Conservation (phyloP, 2,797 vertebrate genomes). For the Myiothlypis coronata region DNA sequence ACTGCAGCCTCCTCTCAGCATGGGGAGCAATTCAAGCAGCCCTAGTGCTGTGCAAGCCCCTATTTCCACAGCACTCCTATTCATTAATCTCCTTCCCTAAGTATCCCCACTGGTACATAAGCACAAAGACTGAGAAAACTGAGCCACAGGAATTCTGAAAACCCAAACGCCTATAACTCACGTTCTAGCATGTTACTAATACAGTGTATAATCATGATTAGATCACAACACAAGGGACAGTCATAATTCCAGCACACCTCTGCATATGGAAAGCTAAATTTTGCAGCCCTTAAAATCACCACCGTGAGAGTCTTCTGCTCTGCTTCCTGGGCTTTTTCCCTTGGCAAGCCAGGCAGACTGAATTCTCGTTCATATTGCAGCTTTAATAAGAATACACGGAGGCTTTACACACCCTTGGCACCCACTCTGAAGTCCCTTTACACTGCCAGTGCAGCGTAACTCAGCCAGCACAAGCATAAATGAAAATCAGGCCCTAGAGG, state of each 20-base stretch:
- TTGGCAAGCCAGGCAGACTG: not conserved
- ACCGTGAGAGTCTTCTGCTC: not conserved
- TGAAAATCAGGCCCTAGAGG: constrained; percentile 49
- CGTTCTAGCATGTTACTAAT: not conserved
- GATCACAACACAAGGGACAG: constrained; percentile 1
- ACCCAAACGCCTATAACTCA: not conserved
- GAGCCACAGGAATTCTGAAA: constrained; percentile 22
- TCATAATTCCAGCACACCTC: not conserved
- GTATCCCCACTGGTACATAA: not conserved
- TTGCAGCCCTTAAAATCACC: constrained; percentile 28
- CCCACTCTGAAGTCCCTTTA: constrained; percentile 32
- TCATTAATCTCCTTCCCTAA: not conserved
- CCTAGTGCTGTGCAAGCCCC: not conserved
- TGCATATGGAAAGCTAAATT: not conserved
- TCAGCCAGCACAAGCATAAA: not conserved
- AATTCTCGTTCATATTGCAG: not conserved
- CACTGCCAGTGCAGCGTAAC: not conserved
- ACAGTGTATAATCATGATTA: not conserved
- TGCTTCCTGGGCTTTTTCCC: constrained; percentile 10
- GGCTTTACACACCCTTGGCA: constrained; percentile 22
- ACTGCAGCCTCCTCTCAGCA: not conserved
- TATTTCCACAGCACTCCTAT: not conserved
- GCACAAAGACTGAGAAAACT: not conserved
- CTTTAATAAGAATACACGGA: constrained; percentile 12
- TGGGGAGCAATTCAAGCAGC: not conserved